Percentiles rank a stretch among this genome's conserved stretches.
Evolutionary conservation across 2,888 invertebrate species (phyloP).

Genomic region (Rambutsinella grinnellia): DNA sequence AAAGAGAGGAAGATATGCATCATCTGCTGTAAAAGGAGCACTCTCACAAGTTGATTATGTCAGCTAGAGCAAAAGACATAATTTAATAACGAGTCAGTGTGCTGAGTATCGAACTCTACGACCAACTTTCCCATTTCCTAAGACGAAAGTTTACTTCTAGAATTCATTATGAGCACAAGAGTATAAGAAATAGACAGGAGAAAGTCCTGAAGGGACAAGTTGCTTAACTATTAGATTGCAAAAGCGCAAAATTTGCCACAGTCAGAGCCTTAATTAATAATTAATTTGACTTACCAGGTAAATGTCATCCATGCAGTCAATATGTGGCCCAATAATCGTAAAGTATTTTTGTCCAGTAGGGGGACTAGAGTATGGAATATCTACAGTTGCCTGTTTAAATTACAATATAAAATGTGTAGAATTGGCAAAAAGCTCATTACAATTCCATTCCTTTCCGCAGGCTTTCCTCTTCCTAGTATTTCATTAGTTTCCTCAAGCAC

Average conservation of each 20-base stretch:
- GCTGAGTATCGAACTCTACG: not conserved
- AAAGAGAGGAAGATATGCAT: no score
- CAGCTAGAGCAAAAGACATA: not conserved
- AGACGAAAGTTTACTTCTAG: not conserved
- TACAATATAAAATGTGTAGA: no score
- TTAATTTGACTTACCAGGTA: not conserved
- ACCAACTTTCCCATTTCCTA: not conserved
- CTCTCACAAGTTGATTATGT: not conserved
- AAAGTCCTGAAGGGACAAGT: not conserved
- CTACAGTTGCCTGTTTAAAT: constrained; percentile 77
- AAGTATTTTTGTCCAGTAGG: constrained; percentile 86
- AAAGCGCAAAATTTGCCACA: not conserved
- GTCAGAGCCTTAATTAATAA: not conserved
- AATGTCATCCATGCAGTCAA: constrained; percentile 81
- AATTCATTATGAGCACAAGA: not conserved
- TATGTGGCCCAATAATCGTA: constrained; percentile 82
- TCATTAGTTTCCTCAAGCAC: no score
- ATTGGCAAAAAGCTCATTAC: no score
- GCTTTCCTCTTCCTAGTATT: no score
- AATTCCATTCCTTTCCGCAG: no score
- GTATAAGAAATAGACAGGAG: no score
- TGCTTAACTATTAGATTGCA: not conserved
- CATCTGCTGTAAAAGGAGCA: not conserved
- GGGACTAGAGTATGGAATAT: constrained; percentile 83
- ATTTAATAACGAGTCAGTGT: not conserved